Evolutionary conservation across 2,797 vertebrate species (phyloP).

Genomic region (Heterohyrax brucei): DNA sequence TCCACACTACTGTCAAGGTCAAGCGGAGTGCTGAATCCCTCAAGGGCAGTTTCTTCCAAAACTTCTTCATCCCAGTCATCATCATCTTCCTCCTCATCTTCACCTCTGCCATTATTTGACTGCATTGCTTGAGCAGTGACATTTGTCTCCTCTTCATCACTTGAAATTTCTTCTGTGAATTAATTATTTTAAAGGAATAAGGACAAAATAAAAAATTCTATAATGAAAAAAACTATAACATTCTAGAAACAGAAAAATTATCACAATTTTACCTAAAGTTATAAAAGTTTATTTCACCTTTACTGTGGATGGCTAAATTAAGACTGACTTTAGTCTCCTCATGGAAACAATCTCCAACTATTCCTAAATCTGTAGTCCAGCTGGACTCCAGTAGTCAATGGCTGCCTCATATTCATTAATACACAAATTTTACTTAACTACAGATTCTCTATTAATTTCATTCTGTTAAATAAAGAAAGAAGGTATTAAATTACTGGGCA

Average conservation of each 20-base stretch:
- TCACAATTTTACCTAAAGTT: not conserved
- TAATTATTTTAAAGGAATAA: not conserved
- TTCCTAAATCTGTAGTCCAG: not conserved
- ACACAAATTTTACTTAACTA: not conserved
- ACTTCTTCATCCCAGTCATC: conserved; percentile 98
- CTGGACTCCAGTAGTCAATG: not conserved
- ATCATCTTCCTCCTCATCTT: conserved; percentile 94
- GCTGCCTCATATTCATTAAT: not conserved
- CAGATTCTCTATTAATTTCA: not conserved
- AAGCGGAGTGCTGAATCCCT: conserved; percentile 97
- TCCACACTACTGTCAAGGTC: conserved; percentile 97
- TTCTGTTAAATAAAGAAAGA: conserved; percentile 31
- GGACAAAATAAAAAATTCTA: not conserved
- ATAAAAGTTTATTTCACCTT: conserved; percentile 21
- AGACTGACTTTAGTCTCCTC: conserved; percentile 31
- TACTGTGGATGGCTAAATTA: conserved; percentile 4
- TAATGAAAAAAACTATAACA: conserved; percentile 17
- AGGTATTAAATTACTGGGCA: not conserved
- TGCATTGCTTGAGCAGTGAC: conserved; percentile 91
- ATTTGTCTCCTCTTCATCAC: conserved; percentile 96
- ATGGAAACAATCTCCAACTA: conserved; percentile 25
- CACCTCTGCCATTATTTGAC: conserved; percentile 90
- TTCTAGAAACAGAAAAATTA: conserved; percentile 24
- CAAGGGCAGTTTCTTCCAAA: conserved; percentile 96
- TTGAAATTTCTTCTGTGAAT: conserved; percentile 96